Conservation (phyloP, 2,888 invertebrate species). For the Drosophila barbarae region DNA sequence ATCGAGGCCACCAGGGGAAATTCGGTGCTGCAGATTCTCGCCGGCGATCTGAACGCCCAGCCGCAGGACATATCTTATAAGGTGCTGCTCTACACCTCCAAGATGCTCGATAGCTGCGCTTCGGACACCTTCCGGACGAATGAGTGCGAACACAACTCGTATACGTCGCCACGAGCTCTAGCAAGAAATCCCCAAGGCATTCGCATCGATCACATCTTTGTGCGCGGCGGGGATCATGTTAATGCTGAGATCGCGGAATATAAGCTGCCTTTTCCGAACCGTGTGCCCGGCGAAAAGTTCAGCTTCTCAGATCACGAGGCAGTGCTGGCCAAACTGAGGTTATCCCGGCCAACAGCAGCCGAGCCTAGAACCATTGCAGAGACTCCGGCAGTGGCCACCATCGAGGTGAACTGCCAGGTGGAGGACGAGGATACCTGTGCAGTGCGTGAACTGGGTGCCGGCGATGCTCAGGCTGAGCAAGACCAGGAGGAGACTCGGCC, state of each 20-base stretch:
- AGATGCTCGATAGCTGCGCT: slow-evolving; percentile 81
- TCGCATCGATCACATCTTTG: slow-evolving; percentile 95
- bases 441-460: slow-evolving; percentile 8
- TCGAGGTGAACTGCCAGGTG: slow-evolving; percentile 41
- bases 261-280: slow-evolving; percentile 85
- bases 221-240: slow-evolving; percentile 67
- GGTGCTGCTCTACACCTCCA: slow-evolving; percentile 82
- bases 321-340: slow-evolving; percentile 82
- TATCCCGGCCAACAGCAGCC: slow-evolving; percentile 30
- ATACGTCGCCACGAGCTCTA: slow-evolving; percentile 83
- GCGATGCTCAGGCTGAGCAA: slow-evolving; percentile 13
- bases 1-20: slow-evolving; percentile 89
- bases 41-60: slow-evolving; percentile 96
- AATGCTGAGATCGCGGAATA: slow-evolving; percentile 82
- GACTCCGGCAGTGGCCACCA: slow-evolving; percentile 9
- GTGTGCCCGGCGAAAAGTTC: slow-evolving; percentile 85
- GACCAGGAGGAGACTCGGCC: neutral
- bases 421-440: slow-evolving; percentile 6
- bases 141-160: slow-evolving; percentile 90
- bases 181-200: slow-evolving; percentile 85
- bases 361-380: neutral
- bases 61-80: slow-evolving; percentile 91
- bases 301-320: slow-evolving; percentile 97
- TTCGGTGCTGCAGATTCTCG: slow-evolving; percentile 91
- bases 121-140: slow-evolving; percentile 84